Percentiles rank a stretch among this genome's conserved stretches.
phyloP scores from a whole-genome alignment of 2,888 invertebrate species.

The Chesias legatella region DNA sequence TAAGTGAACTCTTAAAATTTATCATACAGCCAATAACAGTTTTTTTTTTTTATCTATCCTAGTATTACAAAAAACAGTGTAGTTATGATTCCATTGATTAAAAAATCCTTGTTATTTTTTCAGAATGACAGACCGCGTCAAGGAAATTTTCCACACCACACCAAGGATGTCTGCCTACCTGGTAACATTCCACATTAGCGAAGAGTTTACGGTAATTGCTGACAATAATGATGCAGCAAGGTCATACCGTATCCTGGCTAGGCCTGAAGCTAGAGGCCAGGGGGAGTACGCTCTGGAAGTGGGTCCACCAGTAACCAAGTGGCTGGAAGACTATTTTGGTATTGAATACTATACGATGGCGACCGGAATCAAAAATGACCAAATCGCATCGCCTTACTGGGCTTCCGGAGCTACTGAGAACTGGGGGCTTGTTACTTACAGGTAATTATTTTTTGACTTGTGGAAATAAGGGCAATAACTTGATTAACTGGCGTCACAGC shows the following conservation, averaged over 20 bases:
- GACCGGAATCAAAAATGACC: constrained; percentile 64
- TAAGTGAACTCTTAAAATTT: no score
- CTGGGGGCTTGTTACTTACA: constrained; percentile 72
- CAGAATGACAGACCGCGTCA: constrained; percentile 52
- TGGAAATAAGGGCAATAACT: no score
- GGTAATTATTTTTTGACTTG: no score
- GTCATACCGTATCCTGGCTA: constrained; percentile 64
- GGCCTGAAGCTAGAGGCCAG: constrained; percentile 59
- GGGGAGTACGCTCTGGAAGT: constrained; percentile 67
- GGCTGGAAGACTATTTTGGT: constrained; percentile 60
- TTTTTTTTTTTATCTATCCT: no score
- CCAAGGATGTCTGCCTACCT: constrained; percentile 91
- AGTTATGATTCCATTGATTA: no score
- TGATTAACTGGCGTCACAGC: no score
- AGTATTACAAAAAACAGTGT: no score
- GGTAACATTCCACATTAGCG: constrained; percentile 84
- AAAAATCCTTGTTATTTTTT: constrained; percentile 23
- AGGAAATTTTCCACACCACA: constrained; percentile 76
- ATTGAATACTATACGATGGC: constrained; percentile 65
- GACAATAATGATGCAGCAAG: constrained; percentile 45
- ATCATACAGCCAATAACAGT: no score
- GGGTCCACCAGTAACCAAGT: constrained; percentile 60
- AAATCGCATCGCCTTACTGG: constrained; percentile 70
- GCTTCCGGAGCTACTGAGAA: constrained; percentile 75
- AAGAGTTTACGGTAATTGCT: constrained; percentile 62